Evolutionary conservation across 64 coral and sea anemone genomes (phyloP), one percentile per base, ranked within the genome.

Genomic region (Astreopora myriophthalma): DNA sequence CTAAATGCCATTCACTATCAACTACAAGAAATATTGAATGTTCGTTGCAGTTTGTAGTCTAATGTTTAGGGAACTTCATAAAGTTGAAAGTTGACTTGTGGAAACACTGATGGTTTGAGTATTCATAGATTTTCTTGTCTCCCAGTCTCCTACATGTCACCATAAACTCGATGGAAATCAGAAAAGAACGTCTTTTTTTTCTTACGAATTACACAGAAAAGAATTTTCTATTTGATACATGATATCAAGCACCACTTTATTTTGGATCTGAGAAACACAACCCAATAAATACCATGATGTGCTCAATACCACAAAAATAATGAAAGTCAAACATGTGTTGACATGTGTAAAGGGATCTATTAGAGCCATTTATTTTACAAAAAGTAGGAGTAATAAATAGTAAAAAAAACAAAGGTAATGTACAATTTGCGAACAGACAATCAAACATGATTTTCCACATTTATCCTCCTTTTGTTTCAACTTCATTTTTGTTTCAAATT

Each of bases 71-170:
- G 20, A 61, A 61, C 57, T 61, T 61, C 5, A 61, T 3, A 61
- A 11, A 61, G 57, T n/a, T n/a, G n/a, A n/a, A n/a, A n/a, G n/a
- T n/a, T n/a, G n/a, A n/a, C n/a, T 61, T 61, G 57, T 61, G 19
- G 57, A 11, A 66, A 66, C 62, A 66, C 62, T 66, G 62, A 66
- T 66, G 62, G 62, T 66, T 66, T 66, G 62, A 66, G n/a, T 58
- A 12, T 58, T 9, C 8, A 58, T 16, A 58, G 52, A 19, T 58
- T 58, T 58, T 58, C 52, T 58, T 58, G 8, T 58, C 19, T 58
- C 52, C 52, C 17, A 58, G 52, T 16, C 52, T 58, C 52, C 52
- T 66, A 3, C 62, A 66, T 66, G 62, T 27, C 24, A 66, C n/a
- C 62, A 10, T 26, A 66, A 66, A 66, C 62, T 66, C 24, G 3